These are phyloP conservation scores for Diachrysia chrysitis DNA, from an alignment of 2,888 invertebrate species.

Conservation along the genomic window DNA sequence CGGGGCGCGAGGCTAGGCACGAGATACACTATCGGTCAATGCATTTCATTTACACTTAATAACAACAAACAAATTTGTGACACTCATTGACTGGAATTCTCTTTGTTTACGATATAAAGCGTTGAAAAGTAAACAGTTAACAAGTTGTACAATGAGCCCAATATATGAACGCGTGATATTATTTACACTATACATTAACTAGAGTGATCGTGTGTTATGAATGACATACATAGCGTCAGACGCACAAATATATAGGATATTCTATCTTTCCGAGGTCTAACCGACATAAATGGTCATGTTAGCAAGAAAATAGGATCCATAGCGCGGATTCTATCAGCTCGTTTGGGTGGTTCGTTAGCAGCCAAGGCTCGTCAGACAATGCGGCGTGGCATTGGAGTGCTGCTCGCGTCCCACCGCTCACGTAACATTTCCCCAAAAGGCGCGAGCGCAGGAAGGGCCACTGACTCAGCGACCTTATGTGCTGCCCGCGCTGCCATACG, in stretches of 20 bases:
- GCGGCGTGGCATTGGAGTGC: constrained; percentile 76
- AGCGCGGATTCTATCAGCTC: constrained; percentile 49
- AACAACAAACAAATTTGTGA: constrained; percentile 26
- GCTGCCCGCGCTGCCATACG: constrained; percentile 61
- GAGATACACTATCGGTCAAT: constrained; percentile 18
- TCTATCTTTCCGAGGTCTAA: not conserved
- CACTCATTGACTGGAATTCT: constrained; percentile 24
- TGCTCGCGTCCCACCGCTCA: constrained; percentile 78
- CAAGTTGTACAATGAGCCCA: not conserved
- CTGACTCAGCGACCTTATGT: constrained; percentile 82
- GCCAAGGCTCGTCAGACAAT: constrained; percentile 67
- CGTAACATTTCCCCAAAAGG: constrained; percentile 84
- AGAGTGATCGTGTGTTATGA: constrained; percentile 2
- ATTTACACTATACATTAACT: constrained; percentile 14
- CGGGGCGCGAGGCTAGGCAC: not conserved
- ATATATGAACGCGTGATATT: constrained; percentile 24
- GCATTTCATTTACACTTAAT: constrained; percentile 14
- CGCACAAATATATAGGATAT: not conserved
- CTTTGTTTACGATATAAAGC: constrained; percentile 33
- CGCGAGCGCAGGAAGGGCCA: constrained; percentile 81
- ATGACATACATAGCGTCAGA: not conserved
- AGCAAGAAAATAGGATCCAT: constrained; percentile 56
- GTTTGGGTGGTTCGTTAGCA: constrained; percentile 53
- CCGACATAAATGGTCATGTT: constrained; percentile 27
- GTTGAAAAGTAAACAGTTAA: constrained; percentile 19